phyloP scores from a whole-genome alignment of 2,888 invertebrate species.

The Prenolepis imparis region DNA sequence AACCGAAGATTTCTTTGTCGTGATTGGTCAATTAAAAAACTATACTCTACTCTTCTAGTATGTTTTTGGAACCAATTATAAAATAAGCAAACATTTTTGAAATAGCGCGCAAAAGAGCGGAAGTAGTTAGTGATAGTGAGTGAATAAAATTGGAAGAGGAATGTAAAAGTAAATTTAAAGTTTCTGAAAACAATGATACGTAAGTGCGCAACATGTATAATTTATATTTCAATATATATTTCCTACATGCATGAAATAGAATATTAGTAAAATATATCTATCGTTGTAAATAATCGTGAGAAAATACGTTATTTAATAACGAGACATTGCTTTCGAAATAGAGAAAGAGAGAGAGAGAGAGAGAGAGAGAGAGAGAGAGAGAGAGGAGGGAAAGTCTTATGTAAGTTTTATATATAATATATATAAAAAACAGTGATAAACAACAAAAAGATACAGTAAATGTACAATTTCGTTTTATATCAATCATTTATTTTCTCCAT shows the following conservation, averaged over 20 bases:
- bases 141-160: neutral
- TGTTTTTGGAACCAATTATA: neutral
- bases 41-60: neutral
- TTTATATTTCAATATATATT: neutral
- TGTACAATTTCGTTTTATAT: conserved; percentile 80
- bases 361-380: too few species aligned
- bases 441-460: conserved; percentile 19
- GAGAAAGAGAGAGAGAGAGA: neutral
- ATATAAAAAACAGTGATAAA: neutral
- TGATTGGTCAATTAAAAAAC: neutral
- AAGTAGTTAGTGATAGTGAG: too few species aligned
- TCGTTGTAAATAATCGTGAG: neutral
- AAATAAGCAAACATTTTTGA: too few species aligned
- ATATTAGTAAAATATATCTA: neutral
- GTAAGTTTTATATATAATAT: neutral
- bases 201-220: neutral
- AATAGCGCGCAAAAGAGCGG: too few species aligned
- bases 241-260: neutral
- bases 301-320: too few species aligned
- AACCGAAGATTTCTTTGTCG: neutral
- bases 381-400: neutral
- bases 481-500: conserved; percentile 89
- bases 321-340: neutral
- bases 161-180: neutral
- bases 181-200: neutral